phyloP scores from a whole-genome alignment of 2,113 vertebrate genomes.

The Blennius ocellaris region DNA sequence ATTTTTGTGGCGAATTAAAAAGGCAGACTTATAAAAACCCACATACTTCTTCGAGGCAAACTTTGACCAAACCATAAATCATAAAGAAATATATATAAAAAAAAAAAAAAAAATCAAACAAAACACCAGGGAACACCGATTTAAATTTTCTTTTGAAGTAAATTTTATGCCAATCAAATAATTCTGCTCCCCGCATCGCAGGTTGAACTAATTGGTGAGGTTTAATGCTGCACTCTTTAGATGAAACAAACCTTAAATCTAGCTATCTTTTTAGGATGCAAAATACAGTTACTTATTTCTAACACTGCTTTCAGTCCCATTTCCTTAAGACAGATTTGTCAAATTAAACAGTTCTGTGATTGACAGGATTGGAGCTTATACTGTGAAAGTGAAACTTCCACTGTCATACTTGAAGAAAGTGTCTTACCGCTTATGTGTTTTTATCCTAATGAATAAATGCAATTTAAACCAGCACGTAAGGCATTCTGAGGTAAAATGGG shows the following conservation, averaged over 20 bases:
- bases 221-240: constrained; percentile 16
- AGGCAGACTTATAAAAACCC: constrained; percentile 2
- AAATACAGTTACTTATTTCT: constrained; percentile 17
- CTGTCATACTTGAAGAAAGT: constrained; percentile 19
- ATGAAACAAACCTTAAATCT: constrained; percentile 18
- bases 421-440: constrained; percentile 34
- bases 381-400: constrained; percentile 11
- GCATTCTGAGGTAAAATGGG: constrained; percentile 57
- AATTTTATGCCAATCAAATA: constrained; percentile 21
- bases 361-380: constrained; percentile 36
- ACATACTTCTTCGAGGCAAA: constrained; percentile 5
- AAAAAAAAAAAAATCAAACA: too few relatives aligned
- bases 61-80: constrained; percentile 15
- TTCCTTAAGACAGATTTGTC: constrained; percentile 30
- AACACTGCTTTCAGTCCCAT: constrained; percentile 12
- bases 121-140: background rate
- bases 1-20: constrained; percentile 24
- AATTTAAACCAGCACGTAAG: constrained; percentile 42
- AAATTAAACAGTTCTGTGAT: constrained; percentile 42
- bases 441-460: constrained; percentile 57
- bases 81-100: too few relatives aligned
- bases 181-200: background rate
- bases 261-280: constrained; percentile 13
- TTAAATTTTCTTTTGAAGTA: constrained; percentile 20
- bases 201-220: constrained; percentile 23